These are phyloP conservation scores for Sarcophaga subvicina DNA, from an alignment of 2,888 invertebrate genomes.

Conservation along the genomic window DNA sequence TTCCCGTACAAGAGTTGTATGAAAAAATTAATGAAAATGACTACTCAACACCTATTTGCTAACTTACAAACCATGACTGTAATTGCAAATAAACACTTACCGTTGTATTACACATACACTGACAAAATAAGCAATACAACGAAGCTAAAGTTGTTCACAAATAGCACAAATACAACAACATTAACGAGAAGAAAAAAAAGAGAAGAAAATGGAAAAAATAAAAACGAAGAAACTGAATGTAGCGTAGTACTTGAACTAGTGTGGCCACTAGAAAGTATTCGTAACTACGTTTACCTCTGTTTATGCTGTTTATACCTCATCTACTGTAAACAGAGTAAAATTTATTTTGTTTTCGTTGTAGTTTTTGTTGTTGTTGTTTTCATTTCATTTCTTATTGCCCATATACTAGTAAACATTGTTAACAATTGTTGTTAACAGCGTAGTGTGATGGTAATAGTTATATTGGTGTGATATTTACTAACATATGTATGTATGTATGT, in stretches of 20 bases:
- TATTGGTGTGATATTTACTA: background rate
- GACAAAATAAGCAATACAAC: conserved; percentile 9
- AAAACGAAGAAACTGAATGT: background rate
- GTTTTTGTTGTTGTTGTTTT: background rate
- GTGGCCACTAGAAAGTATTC: conserved; percentile 52
- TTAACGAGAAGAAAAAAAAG: background rate
- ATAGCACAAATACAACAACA: background rate
- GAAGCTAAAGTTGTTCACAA: conserved; percentile 52
- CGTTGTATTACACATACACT: background rate
- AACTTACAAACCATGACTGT: background rate
- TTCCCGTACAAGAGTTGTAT: too few species aligned
- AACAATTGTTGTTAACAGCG: conserved; percentile 22
- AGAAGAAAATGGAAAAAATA: background rate
- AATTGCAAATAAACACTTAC: background rate
- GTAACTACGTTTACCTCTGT: conserved; percentile 17
- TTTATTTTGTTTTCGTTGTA: conserved; percentile 1
- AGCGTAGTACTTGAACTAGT: conserved; percentile 44
- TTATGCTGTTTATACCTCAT: conserved; percentile 5
- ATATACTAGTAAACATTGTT: conserved; percentile 50
- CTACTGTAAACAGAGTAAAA: background rate
- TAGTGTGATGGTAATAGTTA: background rate
- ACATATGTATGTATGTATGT: background rate
- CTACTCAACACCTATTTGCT: too few species aligned
- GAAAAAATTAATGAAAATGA: too few species aligned
- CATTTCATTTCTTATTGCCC: conserved; percentile 32